Evolutionary conservation across 2,797 vertebrate genomes (phyloP).

Genomic region (Acrocephalus scirpaceus): DNA sequence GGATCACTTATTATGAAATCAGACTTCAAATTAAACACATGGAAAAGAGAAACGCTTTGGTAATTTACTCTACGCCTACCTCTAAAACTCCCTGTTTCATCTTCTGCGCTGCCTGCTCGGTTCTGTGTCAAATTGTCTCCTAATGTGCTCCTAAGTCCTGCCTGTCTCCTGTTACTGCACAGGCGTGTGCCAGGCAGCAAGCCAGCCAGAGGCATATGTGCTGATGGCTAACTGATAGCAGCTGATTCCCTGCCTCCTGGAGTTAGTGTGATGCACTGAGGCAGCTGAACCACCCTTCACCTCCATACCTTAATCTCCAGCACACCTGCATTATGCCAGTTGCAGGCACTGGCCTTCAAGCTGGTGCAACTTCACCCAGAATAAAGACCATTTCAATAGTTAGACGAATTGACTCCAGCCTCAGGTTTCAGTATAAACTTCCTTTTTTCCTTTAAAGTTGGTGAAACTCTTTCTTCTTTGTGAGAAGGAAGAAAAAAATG

Average conservation of each 20-base stretch:
- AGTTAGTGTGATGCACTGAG: neutral
- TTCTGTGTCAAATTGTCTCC: conserved; percentile 28
- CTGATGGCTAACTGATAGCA: conserved; percentile 25
- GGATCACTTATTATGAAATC: conserved; percentile 55
- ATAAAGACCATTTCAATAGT: neutral
- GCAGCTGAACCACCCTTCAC: neutral
- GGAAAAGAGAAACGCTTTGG: conserved; percentile 50
- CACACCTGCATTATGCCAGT: neutral
- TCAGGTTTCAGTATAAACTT: neutral
- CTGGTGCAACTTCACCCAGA: neutral
- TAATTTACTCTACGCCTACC: conserved; percentile 65
- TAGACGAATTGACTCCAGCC: neutral
- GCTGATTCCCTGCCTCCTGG: conserved; percentile 30
- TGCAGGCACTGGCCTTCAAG: neutral
- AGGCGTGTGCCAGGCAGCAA: conserved; percentile 59
- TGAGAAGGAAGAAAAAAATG: neutral
- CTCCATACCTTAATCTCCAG: neutral
- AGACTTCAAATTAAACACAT: conserved; percentile 59
- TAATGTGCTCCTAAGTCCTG: neutral
- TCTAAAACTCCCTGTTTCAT: conserved; percentile 53
- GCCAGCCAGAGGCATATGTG: conserved; percentile 25
- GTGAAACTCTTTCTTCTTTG: neutral
- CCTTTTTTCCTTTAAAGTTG: neutral
- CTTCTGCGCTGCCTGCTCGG: neutral
- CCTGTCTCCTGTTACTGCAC: conserved; percentile 59